Evolutionary conservation across 2,888 invertebrate genomes (phyloP).

Genomic region (Philereme transversata): DNA sequence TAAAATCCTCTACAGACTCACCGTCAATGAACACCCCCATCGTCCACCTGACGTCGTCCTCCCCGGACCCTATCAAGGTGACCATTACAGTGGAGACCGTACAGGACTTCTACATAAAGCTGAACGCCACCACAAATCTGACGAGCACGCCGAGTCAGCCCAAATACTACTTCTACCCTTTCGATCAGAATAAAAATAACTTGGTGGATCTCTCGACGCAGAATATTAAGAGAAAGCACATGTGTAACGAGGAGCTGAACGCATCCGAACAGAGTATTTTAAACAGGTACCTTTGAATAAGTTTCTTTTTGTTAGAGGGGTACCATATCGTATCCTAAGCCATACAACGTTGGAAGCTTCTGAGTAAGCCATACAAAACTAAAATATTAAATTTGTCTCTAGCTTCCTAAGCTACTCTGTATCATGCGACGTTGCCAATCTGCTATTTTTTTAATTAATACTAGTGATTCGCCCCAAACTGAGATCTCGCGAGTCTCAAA

Average conservation of each 20-base stretch:
- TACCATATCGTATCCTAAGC: too few species aligned
- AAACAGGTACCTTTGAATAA: slow-evolving; percentile 40
- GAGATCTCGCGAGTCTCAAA: too few species aligned
- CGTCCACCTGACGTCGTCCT: slow-evolving; percentile 88
- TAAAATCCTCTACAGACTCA: slow-evolving; percentile 52
- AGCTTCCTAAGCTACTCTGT: too few species aligned
- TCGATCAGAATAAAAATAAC: slow-evolving; percentile 62
- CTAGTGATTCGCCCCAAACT: too few species aligned
- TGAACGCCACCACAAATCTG: slow-evolving; percentile 69
- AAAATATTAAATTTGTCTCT: too few species aligned
- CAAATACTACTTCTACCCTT: slow-evolving; percentile 82
- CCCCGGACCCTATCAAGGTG: slow-evolving; percentile 81
- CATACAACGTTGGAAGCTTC: too few species aligned
- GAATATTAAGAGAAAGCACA: slow-evolving; percentile 74
- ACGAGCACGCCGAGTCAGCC: slow-evolving; percentile 77
- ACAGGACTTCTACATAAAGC: slow-evolving; percentile 82
- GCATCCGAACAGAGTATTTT: slow-evolving; percentile 44
- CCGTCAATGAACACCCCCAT: slow-evolving; percentile 81
- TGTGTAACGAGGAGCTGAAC: slow-evolving; percentile 79
- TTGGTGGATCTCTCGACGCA: slow-evolving; percentile 56
- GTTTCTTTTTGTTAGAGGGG: too few species aligned
- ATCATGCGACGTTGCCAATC: too few species aligned
- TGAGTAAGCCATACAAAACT: too few species aligned
- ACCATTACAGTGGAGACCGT: slow-evolving; percentile 84
- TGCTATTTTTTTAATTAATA: too few species aligned